Evolutionary conservation across 2,888 invertebrate species (phyloP).

Genomic region (Molorchus minor): DNA sequence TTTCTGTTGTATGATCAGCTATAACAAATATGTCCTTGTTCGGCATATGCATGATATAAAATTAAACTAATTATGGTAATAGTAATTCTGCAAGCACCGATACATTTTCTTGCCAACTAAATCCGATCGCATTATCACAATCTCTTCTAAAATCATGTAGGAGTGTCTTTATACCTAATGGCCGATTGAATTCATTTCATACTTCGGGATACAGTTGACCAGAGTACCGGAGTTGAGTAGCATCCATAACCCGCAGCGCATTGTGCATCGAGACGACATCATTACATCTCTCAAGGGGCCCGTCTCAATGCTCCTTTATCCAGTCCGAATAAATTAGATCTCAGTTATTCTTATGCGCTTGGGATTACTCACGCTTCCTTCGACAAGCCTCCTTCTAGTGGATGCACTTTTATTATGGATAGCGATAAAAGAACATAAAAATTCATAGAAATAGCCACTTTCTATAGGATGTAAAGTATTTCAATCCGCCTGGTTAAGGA

Average conservation of each 20-base stretch:
- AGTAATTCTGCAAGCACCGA: too few relatives aligned
- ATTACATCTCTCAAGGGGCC: conserved; percentile 15
- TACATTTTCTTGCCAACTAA: too few relatives aligned
- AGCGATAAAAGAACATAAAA: conserved; percentile 14
- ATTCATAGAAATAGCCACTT: conserved; percentile 15
- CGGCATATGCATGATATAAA: too few relatives aligned
- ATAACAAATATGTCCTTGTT: too few relatives aligned
- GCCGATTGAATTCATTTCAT: conserved; percentile 25
- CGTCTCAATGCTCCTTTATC: conserved; percentile 9
- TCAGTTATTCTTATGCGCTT: conserved; percentile 9
- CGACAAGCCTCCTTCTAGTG: background rate
- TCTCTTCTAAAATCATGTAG: background rate
- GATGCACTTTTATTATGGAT: background rate
- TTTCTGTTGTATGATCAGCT: too few relatives aligned
- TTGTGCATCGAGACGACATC: conserved; percentile 12
- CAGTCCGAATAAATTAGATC: conserved; percentile 10
- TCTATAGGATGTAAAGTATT: background rate
- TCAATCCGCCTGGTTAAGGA: background rate
- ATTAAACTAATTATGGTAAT: too few relatives aligned
- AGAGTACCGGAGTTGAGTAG: background rate
- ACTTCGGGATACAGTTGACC: conserved; percentile 29
- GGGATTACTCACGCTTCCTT: conserved; percentile 14
- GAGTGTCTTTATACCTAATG: conserved; percentile 16
- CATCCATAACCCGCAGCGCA: conserved; percentile 13
- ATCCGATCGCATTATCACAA: background rate